A percentile compares a stretch with the other conserved stretches of the same genome.
Evolutionary conservation across 1,140 invertebrate genomes (phyloP).

Genomic region (Drosophila kanapiae): DNA sequence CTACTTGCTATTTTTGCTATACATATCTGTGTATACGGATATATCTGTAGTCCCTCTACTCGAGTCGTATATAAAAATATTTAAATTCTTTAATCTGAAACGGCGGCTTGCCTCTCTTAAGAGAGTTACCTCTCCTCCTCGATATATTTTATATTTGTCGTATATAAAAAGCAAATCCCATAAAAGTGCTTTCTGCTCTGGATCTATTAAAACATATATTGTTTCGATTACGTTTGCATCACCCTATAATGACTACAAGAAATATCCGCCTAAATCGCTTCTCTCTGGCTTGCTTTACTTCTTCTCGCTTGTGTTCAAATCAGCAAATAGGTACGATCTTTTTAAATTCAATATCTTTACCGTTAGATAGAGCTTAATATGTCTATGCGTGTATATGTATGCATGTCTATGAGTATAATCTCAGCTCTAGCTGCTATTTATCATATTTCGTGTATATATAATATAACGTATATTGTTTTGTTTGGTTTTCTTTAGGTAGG

Average conservation of each 20-base stretch:
- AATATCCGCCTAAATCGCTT: constrained; percentile 21
- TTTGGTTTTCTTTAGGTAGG: constrained; percentile 66
- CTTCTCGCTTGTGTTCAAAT: constrained; percentile 56
- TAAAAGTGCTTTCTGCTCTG: constrained; percentile 64
- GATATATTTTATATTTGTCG: constrained; percentile 18
- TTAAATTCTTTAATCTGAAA: constrained; percentile 79
- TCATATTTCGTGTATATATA: constrained; percentile 57
- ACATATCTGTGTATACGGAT: constrained; percentile 20
- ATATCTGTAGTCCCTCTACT: constrained; percentile 43
- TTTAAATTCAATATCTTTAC: constrained; percentile 65
- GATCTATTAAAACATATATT: constrained; percentile 69
- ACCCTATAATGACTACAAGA: constrained; percentile 53
- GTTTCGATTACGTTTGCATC: constrained; percentile 73
- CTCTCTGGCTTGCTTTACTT: constrained; percentile 15
- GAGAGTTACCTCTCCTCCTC: constrained; percentile 10
- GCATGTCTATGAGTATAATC: constrained; percentile 58
- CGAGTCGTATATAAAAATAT: constrained; percentile 75
- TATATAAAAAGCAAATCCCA: constrained; percentile 78
- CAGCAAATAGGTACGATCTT: constrained; percentile 81
- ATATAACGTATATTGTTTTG: constrained; percentile 64
- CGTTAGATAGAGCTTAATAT: constrained; percentile 29
- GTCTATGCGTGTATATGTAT: constrained; percentile 35
- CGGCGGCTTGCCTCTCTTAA: constrained; percentile 37
- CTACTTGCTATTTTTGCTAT: constrained; percentile 34
- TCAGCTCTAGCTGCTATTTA: constrained; percentile 71